Percentiles rank a stretch among this genome's conserved stretches.
These are phyloP conservation scores for Cochlearius cochlearius DNA, from an alignment of 2,113 vertebrate species.

Conservation along the genomic window DNA sequence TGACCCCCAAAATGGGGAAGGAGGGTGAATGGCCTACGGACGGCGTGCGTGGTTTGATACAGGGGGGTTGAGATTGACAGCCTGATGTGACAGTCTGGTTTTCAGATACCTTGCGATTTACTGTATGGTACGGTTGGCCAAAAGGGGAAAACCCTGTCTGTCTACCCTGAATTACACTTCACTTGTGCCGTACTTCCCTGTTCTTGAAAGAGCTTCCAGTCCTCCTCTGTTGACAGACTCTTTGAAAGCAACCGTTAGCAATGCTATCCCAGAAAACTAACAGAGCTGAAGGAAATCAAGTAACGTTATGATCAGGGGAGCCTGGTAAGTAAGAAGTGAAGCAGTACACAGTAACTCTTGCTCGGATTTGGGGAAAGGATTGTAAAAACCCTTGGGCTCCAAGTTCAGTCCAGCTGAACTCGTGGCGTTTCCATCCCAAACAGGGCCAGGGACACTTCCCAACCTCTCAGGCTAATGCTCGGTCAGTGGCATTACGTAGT, in stretches of 20 bases:
- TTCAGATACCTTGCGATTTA: not conserved
- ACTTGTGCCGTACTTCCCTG: not conserved
- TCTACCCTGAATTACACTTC: not conserved
- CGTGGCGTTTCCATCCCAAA: accelerated
- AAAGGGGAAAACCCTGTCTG: accelerated
- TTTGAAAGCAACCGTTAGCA: not conserved
- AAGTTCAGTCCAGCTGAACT: not conserved
- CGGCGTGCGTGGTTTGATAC: accelerated
- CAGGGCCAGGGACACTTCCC: not conserved
- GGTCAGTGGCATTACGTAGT: not conserved
- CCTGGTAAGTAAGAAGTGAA: not conserved
- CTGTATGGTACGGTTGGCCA: not conserved
- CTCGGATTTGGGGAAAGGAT: not conserved
- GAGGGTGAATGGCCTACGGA: not conserved
- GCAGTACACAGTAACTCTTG: not conserved
- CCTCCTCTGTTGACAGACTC: not conserved
- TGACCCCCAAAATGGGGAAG: not conserved
- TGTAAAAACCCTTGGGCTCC: not conserved
- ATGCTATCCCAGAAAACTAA: not conserved
- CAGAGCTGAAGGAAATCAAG: not conserved
- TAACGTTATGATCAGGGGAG: not conserved
- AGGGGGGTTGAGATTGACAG: no score
- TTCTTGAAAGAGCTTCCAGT: not conserved
- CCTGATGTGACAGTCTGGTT: not conserved
- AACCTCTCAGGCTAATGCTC: not conserved